These are phyloP conservation scores for Menura novaehollandiae DNA, from an alignment of 2,113 vertebrate species.

Conservation along the genomic window DNA sequence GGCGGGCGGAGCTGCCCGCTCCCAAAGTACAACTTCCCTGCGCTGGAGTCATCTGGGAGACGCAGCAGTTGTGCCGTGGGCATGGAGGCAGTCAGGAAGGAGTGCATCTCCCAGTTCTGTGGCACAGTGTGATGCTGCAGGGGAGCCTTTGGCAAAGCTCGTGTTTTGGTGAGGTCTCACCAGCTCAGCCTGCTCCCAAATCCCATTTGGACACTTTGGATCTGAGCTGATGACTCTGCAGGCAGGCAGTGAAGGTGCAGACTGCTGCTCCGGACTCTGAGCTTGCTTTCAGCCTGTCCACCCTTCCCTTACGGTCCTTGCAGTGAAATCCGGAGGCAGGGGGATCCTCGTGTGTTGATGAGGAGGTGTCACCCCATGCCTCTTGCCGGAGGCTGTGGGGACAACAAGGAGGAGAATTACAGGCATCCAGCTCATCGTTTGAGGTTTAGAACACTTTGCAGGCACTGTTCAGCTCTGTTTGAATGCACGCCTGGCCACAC, in stretches of 20 bases:
- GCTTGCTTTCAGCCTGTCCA: background rate
- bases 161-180: background rate
- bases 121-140: fast-evolving
- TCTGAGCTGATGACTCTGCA: background rate
- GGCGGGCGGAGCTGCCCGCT: fast-evolving
- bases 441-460: background rate
- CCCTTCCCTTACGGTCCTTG: background rate
- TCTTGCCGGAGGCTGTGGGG: background rate
- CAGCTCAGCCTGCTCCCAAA: background rate
- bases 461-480: background rate
- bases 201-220: background rate
- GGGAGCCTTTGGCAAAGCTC: background rate
- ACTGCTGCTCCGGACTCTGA: background rate
- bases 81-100: fast-evolving
- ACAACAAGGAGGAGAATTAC: background rate
- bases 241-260: background rate
- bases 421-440: fast-evolving
- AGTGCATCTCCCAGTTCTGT: background rate
- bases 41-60: fast-evolving
- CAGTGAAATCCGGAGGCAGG: background rate
- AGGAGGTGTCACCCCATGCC: fast-evolving
- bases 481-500: fast-evolving
- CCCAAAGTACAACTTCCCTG: fast-evolving
- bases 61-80: fast-evolving
- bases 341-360: background rate